Conservation (phyloP, 2,888 invertebrate genomes). For the Xylota segnis region DNA sequence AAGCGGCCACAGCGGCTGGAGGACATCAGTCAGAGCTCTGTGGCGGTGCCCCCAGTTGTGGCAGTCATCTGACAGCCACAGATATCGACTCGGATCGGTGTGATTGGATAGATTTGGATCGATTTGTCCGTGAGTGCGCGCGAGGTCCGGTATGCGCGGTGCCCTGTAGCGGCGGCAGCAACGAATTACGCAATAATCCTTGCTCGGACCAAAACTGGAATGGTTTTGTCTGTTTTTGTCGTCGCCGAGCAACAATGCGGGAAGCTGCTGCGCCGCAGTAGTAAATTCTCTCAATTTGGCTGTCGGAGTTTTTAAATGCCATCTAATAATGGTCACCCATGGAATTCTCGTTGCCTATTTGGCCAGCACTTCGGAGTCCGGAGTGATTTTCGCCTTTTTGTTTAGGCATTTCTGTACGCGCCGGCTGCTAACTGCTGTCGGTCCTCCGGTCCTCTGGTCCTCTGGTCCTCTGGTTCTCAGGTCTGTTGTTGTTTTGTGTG, state of each 20-base stretch:
- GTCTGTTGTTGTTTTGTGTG: slow-evolving; percentile 27
- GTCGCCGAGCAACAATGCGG: slow-evolving; percentile 65
- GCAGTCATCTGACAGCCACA: slow-evolving; percentile 1
- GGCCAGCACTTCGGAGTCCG: slow-evolving; percentile 41
- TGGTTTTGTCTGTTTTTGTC: slow-evolving; percentile 44
- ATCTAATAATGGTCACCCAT: slow-evolving; percentile 77
- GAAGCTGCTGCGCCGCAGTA: slow-evolving; percentile 61
- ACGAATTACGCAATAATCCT: slow-evolving; percentile 71
- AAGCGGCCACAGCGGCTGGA: too few relatives aligned
- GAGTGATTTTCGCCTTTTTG: slow-evolving; percentile 69
- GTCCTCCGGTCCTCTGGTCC: slow-evolving; percentile 53
- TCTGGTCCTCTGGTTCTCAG: slow-evolving; percentile 55
- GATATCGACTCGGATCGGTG: slow-evolving; percentile 1
- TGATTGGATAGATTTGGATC: slow-evolving; percentile 45
- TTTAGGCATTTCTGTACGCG: slow-evolving; percentile 4
- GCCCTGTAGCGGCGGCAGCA: slow-evolving; percentile 57
- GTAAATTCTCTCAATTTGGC: slow-evolving; percentile 76
- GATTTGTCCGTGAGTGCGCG: slow-evolving; percentile 61
- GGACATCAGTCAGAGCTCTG: slow-evolving; percentile 53
- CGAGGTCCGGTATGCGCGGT: slow-evolving; percentile 51
- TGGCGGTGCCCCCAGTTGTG: slow-evolving; percentile 1
- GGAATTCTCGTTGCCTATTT: slow-evolving; percentile 74
- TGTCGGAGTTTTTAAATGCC: slow-evolving; percentile 77
- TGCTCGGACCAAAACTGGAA: slow-evolving; percentile 71
- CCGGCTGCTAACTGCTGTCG: slow-evolving; percentile 24